Evolutionary conservation across 2,113 vertebrate genomes (phyloP), one percentile per base, ranked within the genome.

Genomic region (Microcebus murinus): DNA sequence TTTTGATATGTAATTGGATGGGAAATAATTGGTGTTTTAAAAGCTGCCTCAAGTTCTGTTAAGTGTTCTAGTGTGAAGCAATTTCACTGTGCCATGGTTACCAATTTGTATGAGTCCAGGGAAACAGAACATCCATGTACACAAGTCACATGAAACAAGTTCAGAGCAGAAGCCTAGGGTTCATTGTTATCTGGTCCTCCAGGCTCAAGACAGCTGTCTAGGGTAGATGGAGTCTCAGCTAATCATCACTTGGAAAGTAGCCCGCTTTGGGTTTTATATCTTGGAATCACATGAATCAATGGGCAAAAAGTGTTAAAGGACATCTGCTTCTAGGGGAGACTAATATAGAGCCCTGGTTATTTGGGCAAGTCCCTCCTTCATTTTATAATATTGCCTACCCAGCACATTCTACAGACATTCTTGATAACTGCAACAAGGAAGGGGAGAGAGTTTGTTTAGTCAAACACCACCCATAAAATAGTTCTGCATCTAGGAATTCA

Each of bases 11-110:
- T 27, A 42, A 11, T 77, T 79, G 23, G 3, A 4, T 83, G 45
- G 14, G 9, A 70, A 90, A 87, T 27, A 91, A 85, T 6, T 67
- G 8, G 45, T 77, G 5, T n/a, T 87, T 87, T 76, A 55, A 86
- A 82, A 68, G 5, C 14, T 87, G 7, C 31, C 27, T 61, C 8
- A 74, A 23, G 59, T 70, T 87, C 65, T 7, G 14, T 65, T 18
- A 67, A 15, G 29, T 93, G 27, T 9, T 70, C 8, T 15, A 36
- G 6, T 36, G 25, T 25, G 50, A 79, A 39, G 31, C 13, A 39
- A 9, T 52, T 73, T 94, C 25, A 31, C 11, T 92, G 31, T 50
- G 4, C 8, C 12, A 12, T 25, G 23, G 15, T 84, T 50, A 63
- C 36, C 31, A 31, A 8, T 39, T 84, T 74, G 42, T 6, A 39